Evolutionary conservation across 1,140 invertebrate genomes (phyloP).

Genomic region (Brachionus asplanchnoidis): DNA sequence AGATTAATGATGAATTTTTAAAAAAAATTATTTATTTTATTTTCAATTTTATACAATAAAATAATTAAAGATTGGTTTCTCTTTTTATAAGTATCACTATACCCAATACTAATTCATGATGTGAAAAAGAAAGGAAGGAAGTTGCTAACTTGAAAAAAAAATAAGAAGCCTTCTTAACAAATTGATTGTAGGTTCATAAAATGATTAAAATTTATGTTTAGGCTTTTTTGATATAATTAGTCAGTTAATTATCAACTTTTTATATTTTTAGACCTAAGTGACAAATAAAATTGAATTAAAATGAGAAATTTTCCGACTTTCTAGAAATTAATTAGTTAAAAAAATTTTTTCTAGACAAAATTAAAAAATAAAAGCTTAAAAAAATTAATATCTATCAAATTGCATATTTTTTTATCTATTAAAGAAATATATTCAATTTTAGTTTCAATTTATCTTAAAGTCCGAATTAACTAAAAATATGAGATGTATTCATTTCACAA

Average conservation of each 20-base stretch:
- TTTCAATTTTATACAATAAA: neutral
- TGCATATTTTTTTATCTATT: neutral
- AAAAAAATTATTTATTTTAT: neutral
- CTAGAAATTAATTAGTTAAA: neutral
- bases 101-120: neutral
- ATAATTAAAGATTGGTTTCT: neutral
- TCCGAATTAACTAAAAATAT: constrained; percentile 4
- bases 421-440: neutral
- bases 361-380: neutral
- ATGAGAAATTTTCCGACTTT: neutral
- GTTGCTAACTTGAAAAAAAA: neutral
- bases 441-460: neutral
- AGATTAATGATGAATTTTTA: neutral
- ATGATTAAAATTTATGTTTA: too few species aligned
- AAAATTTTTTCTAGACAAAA: neutral
- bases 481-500: neutral
- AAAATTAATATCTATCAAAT: neutral
- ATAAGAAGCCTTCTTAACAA: neutral
- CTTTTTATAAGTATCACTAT: neutral
- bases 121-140: neutral
- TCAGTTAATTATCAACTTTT: neutral
- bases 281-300: neutral
- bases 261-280: neutral
- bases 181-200: too few species aligned
- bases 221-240: neutral